phyloP scores from a whole-genome alignment of 2,888 invertebrate species.

The Drosophila vallismaia region DNA sequence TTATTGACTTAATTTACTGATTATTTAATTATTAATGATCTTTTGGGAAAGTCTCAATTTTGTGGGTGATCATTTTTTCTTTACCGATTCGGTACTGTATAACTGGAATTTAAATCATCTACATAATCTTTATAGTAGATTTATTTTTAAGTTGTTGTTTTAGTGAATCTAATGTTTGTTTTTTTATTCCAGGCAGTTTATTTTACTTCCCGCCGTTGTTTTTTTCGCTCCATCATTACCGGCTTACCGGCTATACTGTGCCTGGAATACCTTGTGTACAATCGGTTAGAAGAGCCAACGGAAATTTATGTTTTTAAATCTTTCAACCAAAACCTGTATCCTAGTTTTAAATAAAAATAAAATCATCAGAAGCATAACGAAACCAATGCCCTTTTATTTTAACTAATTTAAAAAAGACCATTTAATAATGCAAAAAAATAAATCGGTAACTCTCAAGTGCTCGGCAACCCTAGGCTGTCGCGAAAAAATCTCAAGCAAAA shows the following conservation, averaged over 20 bases:
- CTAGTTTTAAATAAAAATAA: not conserved
- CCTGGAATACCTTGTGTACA: not conserved
- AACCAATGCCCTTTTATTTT: not conserved
- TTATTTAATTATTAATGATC: too few species aligned
- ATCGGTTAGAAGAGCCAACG: not conserved
- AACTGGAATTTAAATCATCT: too few species aligned
- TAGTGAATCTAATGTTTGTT: too few species aligned
- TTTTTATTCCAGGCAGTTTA: not conserved
- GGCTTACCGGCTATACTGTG: not conserved
- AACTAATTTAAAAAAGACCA: not conserved
- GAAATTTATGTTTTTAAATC: not conserved
- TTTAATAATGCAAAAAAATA: not conserved
- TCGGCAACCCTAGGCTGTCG: not conserved
- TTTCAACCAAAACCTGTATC: not conserved
- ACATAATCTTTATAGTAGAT: too few species aligned
- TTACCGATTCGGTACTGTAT: too few species aligned
- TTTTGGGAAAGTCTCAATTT: too few species aligned
- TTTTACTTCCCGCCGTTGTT: not conserved
- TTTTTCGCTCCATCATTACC: not conserved
- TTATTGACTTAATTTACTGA: too few species aligned
- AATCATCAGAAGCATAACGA: not conserved
- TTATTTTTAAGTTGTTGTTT: too few species aligned
- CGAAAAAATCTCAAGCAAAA: slow-evolving; percentile 1
- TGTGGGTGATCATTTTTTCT: too few species aligned
- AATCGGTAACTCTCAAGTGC: not conserved